Conservation (phyloP, 2,888 invertebrate species). For the Smittia aterrima region DNA sequence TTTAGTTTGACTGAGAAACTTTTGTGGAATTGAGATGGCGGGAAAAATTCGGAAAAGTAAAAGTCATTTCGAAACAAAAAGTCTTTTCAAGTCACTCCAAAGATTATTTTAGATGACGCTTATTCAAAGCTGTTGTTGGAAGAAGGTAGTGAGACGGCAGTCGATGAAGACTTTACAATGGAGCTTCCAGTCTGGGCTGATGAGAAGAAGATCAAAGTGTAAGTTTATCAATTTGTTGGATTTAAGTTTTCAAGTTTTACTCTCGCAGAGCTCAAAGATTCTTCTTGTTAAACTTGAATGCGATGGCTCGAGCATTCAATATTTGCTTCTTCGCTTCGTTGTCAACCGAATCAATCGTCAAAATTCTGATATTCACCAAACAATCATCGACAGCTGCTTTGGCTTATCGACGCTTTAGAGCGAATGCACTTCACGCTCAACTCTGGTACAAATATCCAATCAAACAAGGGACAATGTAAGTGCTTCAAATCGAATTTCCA, state of each 20-base stretch:
- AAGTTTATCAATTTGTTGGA: not conserved
- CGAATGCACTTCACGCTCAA: not conserved
- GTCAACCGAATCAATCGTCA: not conserved
- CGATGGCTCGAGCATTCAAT: not conserved
- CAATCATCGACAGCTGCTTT: not conserved
- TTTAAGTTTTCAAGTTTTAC: not conserved
- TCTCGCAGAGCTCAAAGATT: constrained; percentile 6
- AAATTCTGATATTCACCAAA: not conserved
- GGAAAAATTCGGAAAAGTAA: too few species aligned
- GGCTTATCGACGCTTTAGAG: not conserved
- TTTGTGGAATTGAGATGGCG: too few species aligned
- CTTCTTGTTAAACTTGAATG: not conserved
- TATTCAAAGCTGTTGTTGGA: not conserved
- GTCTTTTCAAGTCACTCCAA: too few species aligned
- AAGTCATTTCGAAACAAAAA: too few species aligned
- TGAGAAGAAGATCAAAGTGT: constrained; percentile 17
- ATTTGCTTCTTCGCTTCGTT: not conserved
- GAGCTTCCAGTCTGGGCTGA: constrained; percentile 30
- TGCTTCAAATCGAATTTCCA: not conserved
- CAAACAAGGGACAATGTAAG: not conserved
- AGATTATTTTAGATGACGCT: not conserved
- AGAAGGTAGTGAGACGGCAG: not conserved
- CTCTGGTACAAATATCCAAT: not conserved
- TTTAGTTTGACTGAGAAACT: too few species aligned
- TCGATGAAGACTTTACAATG: constrained; percentile 1